Percentiles rank a stretch among this genome's conserved stretches.
Evolutionary conservation across 2,113 vertebrate species (phyloP).

Genomic region (Rhinopomastus cyanomelas): DNA sequence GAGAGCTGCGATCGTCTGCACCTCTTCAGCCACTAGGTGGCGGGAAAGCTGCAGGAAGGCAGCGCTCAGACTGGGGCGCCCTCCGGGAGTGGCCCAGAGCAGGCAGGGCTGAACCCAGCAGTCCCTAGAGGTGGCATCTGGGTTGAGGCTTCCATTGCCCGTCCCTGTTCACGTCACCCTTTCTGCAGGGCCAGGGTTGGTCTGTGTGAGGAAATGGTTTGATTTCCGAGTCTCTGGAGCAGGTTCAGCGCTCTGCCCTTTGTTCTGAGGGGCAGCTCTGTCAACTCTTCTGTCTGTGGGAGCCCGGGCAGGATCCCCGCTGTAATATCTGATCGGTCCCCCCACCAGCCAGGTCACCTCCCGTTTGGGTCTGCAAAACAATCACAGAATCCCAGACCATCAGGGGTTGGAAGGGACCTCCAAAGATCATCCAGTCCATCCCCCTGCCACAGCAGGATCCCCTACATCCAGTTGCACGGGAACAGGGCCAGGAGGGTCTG

Average conservation of each 20-base stretch:
- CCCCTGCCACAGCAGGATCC: no score
- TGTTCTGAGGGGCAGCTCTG: conserved; percentile 30
- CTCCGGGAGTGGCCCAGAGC: background rate
- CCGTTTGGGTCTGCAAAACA: conserved; percentile 25
- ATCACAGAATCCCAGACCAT: no score
- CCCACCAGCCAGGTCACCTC: conserved; percentile 2
- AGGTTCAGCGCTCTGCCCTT: background rate
- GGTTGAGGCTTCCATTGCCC: background rate
- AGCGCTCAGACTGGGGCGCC: background rate
- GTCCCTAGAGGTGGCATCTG: background rate
- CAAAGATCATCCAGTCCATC: no score
- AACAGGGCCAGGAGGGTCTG: no score
- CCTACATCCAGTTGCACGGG: no score
- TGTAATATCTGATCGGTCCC: background rate
- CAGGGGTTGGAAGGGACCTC: no score
- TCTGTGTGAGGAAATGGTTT: background rate
- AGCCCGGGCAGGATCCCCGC: background rate
- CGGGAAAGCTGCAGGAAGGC: conserved; percentile 30
- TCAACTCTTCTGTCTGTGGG: background rate
- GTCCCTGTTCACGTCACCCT: background rate
- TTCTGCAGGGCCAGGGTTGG: background rate
- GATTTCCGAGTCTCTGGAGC: background rate
- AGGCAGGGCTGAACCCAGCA: background rate
- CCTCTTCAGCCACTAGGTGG: conserved; percentile 55
- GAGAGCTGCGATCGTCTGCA: background rate